phyloP scores from a whole-genome alignment of 2,888 invertebrate genomes.

The Drosophila testacea region DNA sequence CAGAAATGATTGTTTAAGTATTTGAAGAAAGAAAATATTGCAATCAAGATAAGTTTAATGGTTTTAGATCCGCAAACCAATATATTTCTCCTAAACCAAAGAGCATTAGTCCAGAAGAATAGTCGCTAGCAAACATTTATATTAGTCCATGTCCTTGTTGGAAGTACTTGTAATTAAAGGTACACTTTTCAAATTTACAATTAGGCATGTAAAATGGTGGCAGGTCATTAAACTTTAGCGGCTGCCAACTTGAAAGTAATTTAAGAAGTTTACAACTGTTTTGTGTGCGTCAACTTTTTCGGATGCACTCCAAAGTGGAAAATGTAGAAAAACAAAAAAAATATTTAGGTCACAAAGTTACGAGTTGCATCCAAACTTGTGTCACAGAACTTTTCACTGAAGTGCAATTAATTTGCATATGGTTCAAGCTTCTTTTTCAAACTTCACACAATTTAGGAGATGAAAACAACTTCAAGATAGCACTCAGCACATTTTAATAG shows the following conservation, averaged over 20 bases:
- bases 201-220: constrained; percentile 4
- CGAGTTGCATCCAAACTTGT: constrained; percentile 7
- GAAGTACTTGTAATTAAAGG: constrained; percentile 12
- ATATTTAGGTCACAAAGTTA: constrained; percentile 26
- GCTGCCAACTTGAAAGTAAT: constrained; percentile 53
- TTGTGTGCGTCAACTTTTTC: constrained; percentile 35
- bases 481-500: constrained; percentile 5
- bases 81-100: no score
- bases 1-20: no score
- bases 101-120: no score
- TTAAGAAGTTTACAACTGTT: constrained; percentile 59
- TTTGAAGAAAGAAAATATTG: no score
- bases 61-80: no score
- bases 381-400: constrained; percentile 17
- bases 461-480: constrained; percentile 1
- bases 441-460: not conserved
- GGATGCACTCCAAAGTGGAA: constrained; percentile 38
- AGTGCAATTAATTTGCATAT: constrained; percentile 61
- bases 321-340: constrained; percentile 24
- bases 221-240: constrained; percentile 43
- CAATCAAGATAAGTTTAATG: no score
- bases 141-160: not conserved
- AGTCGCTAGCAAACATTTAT: no score
- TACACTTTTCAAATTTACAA: not conserved
- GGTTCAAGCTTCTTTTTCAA: constrained; percentile 7